Evolutionary conservation across 2,797 vertebrate genomes (phyloP).

Genomic region (Diceros bicornis): DNA sequence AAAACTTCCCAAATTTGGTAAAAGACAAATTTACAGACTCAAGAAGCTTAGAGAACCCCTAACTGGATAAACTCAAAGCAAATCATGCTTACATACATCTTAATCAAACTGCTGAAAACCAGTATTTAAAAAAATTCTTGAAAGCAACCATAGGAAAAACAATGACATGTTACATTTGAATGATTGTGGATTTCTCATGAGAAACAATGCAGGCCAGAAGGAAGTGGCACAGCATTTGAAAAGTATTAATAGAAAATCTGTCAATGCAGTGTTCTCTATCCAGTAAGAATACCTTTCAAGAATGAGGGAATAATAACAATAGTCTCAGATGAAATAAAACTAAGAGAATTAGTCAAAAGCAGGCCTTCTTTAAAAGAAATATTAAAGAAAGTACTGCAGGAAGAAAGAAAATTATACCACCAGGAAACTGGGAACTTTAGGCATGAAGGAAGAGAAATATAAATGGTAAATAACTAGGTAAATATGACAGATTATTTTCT

Average conservation of each 20-base stretch:
- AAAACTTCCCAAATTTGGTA: background rate
- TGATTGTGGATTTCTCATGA: background rate
- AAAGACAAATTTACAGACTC: background rate
- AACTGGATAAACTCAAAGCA: background rate
- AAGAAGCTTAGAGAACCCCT: background rate
- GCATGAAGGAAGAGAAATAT: background rate
- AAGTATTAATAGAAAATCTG: background rate
- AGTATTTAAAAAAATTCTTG: background rate
- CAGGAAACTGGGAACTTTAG: background rate
- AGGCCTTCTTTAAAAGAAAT: background rate
- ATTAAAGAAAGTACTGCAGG: background rate
- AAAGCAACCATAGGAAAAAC: background rate
- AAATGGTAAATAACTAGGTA: background rate
- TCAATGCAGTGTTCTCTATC: background rate
- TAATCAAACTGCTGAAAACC: background rate
- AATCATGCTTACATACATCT: background rate
- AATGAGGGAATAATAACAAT: background rate
- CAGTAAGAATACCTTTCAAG: background rate
- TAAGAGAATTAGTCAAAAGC: background rate
- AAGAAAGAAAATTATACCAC: background rate
- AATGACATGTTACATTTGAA: background rate
- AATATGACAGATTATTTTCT: background rate
- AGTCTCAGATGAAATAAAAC: background rate
- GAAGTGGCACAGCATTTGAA: background rate
- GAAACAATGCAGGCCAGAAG: background rate